Evolutionary conservation across 1,140 invertebrate genomes (phyloP), one percentile per base, ranked within the genome.

Genomic region (Thaumetopoea pityocampa): DNA sequence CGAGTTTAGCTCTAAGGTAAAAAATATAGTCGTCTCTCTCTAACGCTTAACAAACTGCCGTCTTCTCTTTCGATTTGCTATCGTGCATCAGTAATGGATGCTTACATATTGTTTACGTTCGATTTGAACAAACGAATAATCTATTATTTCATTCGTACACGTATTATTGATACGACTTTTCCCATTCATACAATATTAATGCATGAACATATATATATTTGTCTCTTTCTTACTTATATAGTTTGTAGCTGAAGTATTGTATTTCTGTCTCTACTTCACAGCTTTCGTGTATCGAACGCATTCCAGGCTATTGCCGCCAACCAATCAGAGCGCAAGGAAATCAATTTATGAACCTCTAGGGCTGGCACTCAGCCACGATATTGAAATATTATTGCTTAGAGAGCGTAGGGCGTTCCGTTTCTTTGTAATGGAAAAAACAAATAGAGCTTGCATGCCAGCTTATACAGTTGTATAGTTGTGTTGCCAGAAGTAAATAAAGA

Each of bases 61-160:
- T 6, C 28, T 22, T 26, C 15, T 41, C 36, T 18, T 46, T 36
- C 53, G 32, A 19, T 29, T 28, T 46, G 42, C 56, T 40, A 36
- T 44, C 50, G 40, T 51, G 57, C 62, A 62, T 69, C 74, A 60
- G 61, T 79, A 72, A 79, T 79, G 67, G 72, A 76, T 64, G 76
- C 67, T 78, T 67, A 80, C 80, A 78, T 74, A 81, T 80, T 84
- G 77, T 84, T 84, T 80, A 81, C 76, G 66, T 70, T 64, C 76
- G 69, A 74, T 81, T 71, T 64, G 73, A 81, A 84, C 80, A 84
- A 84, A 84, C 77, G 80, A 77, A 81, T 81, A 81, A 84, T 81
- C 80, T 84, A 84, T 84, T 84, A 84, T 84, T 84, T 81, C 80
- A 81, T 81, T 84, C 80, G 74, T 78, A 58, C 79, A 57, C 77